These are phyloP conservation scores for Myrmophylax atrothorax DNA, from an alignment of 2,113 vertebrate genomes.

Conservation along the genomic window DNA sequence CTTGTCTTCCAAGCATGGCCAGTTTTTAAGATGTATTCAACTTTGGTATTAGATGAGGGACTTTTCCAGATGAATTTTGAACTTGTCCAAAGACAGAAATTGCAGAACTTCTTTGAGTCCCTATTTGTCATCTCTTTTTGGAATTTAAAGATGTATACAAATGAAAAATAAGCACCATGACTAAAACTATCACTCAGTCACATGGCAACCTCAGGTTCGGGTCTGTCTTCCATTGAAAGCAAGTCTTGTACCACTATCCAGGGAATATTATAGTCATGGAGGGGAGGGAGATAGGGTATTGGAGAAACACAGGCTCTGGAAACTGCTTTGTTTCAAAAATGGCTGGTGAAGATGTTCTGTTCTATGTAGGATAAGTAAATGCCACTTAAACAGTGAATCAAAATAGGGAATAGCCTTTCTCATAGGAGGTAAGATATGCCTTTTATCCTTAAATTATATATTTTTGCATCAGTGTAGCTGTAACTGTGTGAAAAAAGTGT, in stretches of 20 bases:
- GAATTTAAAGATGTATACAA: background rate
- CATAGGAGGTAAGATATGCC: background rate
- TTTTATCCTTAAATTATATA: background rate
- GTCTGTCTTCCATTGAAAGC: background rate
- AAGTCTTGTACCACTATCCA: background rate
- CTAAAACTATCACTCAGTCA: background rate
- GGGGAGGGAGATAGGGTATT: fast-evolving
- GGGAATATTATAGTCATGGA: background rate
- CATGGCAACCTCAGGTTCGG: background rate
- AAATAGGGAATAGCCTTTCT: background rate
- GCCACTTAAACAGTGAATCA: background rate
- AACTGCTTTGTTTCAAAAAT: background rate
- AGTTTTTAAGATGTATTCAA: background rate
- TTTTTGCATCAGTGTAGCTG: background rate
- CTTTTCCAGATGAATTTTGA: background rate
- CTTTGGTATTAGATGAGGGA: background rate
- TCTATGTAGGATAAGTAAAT: background rate
- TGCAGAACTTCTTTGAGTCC: background rate
- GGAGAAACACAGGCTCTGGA: background rate
- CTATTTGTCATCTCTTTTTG: background rate
- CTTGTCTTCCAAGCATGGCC: background rate
- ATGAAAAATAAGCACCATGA: background rate
- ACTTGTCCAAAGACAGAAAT: background rate
- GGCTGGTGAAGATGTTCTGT: background rate
- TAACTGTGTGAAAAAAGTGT: background rate